Evolutionary conservation across 2,113 vertebrate genomes (phyloP).

Genomic region (Pterocles burchelli): DNA sequence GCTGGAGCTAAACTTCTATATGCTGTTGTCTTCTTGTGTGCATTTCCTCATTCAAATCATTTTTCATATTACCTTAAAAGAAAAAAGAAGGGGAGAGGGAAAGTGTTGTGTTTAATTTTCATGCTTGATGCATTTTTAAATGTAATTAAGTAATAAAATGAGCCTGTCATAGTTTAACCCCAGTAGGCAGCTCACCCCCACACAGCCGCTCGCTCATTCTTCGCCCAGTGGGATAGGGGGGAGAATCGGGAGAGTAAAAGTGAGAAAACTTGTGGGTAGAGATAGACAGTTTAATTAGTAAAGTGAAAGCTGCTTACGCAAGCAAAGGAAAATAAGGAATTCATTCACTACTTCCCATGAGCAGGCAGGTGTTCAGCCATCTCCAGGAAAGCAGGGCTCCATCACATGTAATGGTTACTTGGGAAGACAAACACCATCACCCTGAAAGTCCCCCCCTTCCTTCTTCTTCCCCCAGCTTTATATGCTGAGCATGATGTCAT

Average conservation of each 20-base stretch:
- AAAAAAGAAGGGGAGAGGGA: neutral
- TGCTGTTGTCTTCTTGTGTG: neutral
- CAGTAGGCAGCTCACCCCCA: neutral
- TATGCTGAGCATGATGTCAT: no score
- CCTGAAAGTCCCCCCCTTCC: neutral
- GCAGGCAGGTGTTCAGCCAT: neutral
- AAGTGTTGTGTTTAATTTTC: neutral
- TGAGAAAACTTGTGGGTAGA: neutral
- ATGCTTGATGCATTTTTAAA: neutral
- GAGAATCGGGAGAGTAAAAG: neutral
- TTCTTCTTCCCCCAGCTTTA: neutral
- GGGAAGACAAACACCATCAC: neutral
- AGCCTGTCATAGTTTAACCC: neutral
- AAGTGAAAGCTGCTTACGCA: neutral
- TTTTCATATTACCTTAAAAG: neutral
- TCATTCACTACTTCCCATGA: neutral
- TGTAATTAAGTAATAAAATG: neutral
- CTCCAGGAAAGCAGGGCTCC: neutral
- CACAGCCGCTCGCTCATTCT: neutral
- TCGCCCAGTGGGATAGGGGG: neutral
- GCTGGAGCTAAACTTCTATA: neutral
- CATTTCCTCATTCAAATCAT: neutral
- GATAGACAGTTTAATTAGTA: neutral
- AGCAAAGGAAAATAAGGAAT: neutral
- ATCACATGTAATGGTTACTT: fast-evolving